Conservation (phyloP, 2,888 invertebrate species). For the Cheilosia vulpina region DNA sequence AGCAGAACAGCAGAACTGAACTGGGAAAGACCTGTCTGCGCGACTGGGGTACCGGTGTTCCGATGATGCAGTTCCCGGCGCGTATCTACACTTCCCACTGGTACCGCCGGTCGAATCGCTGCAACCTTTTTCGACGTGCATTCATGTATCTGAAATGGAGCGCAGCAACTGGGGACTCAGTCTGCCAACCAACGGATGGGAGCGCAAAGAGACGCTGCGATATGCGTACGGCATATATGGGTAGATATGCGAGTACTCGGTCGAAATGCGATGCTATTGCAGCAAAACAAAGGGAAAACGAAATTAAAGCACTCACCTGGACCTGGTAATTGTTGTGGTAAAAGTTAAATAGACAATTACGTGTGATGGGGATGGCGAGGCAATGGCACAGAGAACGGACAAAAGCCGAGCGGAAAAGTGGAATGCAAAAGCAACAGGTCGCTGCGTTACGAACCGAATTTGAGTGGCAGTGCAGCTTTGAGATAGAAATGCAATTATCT, state of each 20-base stretch:
- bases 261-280: background rate
- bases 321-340: slow-evolving; percentile 68
- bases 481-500: slow-evolving; percentile 25
- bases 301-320: slow-evolving; percentile 73
- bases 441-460: background rate
- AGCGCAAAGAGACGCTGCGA: slow-evolving; percentile 8
- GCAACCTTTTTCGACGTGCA: slow-evolving; percentile 62
- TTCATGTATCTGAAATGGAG: slow-evolving; percentile 38
- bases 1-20: slow-evolving; percentile 33
- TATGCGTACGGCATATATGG: background rate
- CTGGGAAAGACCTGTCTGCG: slow-evolving; percentile 69
- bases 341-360: slow-evolving; percentile 74
- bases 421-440: slow-evolving; percentile 46
- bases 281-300: slow-evolving; percentile 64
- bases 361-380: slow-evolving; percentile 58
- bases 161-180: slow-evolving; percentile 52
- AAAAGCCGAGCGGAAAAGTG: slow-evolving; percentile 32
- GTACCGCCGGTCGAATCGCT: slow-evolving; percentile 45
- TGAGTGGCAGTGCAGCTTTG: slow-evolving; percentile 23
- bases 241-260: slow-evolving; percentile 41
- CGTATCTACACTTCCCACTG: slow-evolving; percentile 67
- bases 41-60: slow-evolving; percentile 51
- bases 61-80: slow-evolving; percentile 63
- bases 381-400: slow-evolving; percentile 51
- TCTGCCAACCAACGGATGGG: slow-evolving; percentile 48